Base-by-base conservation (phyloP, 2,797 vertebrate genomes). In the Alosa sapidissima region DNA sequence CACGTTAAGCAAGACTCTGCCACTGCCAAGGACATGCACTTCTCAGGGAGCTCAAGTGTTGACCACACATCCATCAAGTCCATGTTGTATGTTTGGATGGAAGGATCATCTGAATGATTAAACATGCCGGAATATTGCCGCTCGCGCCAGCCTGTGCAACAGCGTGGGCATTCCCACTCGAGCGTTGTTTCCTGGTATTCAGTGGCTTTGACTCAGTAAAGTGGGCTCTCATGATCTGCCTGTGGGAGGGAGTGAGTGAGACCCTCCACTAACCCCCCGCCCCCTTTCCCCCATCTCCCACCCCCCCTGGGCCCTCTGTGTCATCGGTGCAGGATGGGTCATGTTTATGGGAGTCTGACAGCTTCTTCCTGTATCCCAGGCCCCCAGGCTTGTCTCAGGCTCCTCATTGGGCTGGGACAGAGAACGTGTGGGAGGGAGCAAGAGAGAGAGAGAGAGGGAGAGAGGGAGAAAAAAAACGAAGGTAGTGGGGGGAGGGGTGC, bases 311-410 rank as follows among this genome's bases (percentile, higher is more conserved):
- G 90, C 91, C 84, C 88, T 86, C 83, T 88, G 88, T 92, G 91
- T 93, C 91, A 92, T 89, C 88, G 91, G 88, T 86, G 90, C 92
- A 92, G 88, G 92, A 93, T 92, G 91, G 90, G 86, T 92, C 87
- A 84, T 94, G 94, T 95, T 96, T 95, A 94, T 89, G 91, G 89
- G 92, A 93, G 88, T 91, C 90, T 96, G 95, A 95, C 94, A 95
- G 94, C 93, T 92, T 82, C 92, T 94, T 96, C 94, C 94, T 94
- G 94, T 94, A 92, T 94, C 92, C 84, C 85, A 88, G 85, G 85
- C 84, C 81, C 82, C 4, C 51, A 81, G 82, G 72, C 81, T 83
- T 78, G 83, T 85, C 87, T 75, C 82, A 83, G 85, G 82, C 85
- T 47, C 83, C 83, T 85, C 49, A 84, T 62, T 19, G 60, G 82